Evolutionary conservation across 2,113 vertebrate genomes (phyloP), one percentile per base, ranked within the genome.

Genomic region (Oceanodroma tethys): DNA sequence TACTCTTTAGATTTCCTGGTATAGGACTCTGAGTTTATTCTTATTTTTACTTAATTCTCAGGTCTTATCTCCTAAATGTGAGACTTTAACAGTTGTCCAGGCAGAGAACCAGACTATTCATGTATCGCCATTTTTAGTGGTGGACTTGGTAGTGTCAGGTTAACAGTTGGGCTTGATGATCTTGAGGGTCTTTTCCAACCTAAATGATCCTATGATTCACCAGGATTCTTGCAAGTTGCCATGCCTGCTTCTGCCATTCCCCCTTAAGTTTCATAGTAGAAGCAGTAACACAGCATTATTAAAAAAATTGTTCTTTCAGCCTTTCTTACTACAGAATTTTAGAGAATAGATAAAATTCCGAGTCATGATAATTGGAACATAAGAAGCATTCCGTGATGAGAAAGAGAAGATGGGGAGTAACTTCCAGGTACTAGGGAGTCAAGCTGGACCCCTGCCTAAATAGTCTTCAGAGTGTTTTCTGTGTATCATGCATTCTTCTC

Each of bases 391-490:
- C 13, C 52, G 68, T 82, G 10, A 50, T 59, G 38, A 73, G 53
- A 79, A 52, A 36, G 43, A 55, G n/a, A 68, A 63, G 18, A 7
- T 42, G 17, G 4, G 34, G 14, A 2, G 2, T 38, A 91, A 58
- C 9, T 90, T 86, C 47, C 5, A 4, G 22, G 34, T 40, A 25
- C 13, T 83, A 66, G 71, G 76, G 76, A 92, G 62, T 95, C 91
- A 67, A 90, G 86, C 40, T 42, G 16, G 81, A 91, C 73, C 67
- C 45, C 88, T 78, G 85, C 81, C 88, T 96, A 96, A 97, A 90
- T 75, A 96, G 94, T 88, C 26, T 94, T 96, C 75, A 92, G 93
- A 95, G 85, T 88, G 36, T 95, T 97, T 98, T 97, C 86, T 95
- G 90, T 95, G 88, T 93, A 93, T 89, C 55, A 67, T 86, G 83